Evolutionary conservation across 1,140 invertebrate genomes (phyloP).

Genomic region (Ridgeia piscesae): DNA sequence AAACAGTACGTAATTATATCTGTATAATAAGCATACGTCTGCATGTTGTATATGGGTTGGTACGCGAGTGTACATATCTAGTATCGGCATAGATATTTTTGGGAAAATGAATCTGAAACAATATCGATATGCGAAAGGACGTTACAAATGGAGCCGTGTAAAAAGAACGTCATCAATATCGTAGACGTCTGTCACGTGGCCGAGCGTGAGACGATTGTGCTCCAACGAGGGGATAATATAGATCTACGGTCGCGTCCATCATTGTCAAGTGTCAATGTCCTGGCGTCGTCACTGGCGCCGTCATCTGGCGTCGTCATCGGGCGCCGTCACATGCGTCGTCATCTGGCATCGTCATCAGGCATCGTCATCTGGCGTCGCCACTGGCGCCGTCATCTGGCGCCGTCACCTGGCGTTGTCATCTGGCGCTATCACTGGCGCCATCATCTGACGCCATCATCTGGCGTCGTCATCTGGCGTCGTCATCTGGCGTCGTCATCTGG

Average conservation of each 20-base stretch:
- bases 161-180: neutral
- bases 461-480: neutral
- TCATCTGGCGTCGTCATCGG: neutral
- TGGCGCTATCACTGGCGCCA: neutral
- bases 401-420: neutral
- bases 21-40: too few species aligned
- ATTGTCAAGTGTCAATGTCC: neutral
- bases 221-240: neutral
- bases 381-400: too few species aligned
- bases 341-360: neutral
- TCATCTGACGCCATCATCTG: neutral
- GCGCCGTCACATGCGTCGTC: neutral
- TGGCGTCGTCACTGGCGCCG: neutral
- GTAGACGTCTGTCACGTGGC: neutral
- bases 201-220: neutral
- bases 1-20: too few species aligned
- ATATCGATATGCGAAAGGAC: neutral
- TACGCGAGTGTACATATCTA: too few species aligned
- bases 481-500: neutral
- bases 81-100: too few species aligned
- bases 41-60: too few species aligned
- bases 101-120: too few species aligned
- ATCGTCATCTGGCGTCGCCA: too few species aligned
- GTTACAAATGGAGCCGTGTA: neutral
- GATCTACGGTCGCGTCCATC: neutral